These are phyloP conservation scores for Xenentodon cancila DNA, from an alignment of 2,797 vertebrate genomes.

Conservation along the genomic window DNA sequence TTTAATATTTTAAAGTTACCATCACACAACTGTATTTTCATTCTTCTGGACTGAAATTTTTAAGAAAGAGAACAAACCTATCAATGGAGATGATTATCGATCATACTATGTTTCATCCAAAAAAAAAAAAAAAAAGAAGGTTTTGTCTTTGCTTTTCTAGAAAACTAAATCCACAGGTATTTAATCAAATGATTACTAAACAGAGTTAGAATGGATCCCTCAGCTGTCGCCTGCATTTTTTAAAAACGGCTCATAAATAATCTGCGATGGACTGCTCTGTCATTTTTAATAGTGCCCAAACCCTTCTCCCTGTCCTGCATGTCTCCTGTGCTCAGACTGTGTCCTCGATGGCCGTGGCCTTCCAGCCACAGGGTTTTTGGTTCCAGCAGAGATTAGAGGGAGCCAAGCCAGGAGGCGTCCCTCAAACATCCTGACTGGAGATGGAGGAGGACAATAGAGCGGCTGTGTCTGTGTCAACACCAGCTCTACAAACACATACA, in stretches of 20 bases:
- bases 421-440: slow-evolving; percentile 77
- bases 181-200: slow-evolving; percentile 69
- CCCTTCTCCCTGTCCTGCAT: slow-evolving; percentile 28
- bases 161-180: slow-evolving; percentile 69
- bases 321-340: slow-evolving; percentile 36
- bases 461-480: slow-evolving; percentile 80
- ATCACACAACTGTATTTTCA: too few relatives aligned
- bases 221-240: neutral
- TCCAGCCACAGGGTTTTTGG: slow-evolving; percentile 60
- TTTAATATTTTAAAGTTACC: too few relatives aligned
- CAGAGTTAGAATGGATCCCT: slow-evolving; percentile 61
- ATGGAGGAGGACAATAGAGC: slow-evolving; percentile 71
- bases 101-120: slow-evolving; percentile 43
- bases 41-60: too few relatives aligned
- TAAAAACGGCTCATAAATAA: slow-evolving; percentile 66
- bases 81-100: too few relatives aligned
- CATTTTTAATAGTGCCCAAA: slow-evolving; percentile 53
- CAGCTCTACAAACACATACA: slow-evolving; percentile 71
- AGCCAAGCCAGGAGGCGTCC: slow-evolving; percentile 70
- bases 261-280: slow-evolving; percentile 66
- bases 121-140: too few relatives aligned
- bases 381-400: slow-evolving; percentile 79
- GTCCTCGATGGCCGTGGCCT: slow-evolving; percentile 48
- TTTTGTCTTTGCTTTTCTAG: too few relatives aligned
- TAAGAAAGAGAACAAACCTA: too few relatives aligned